Conservation (phyloP, 2,888 invertebrate species). For the Hesperia comma region DNA sequence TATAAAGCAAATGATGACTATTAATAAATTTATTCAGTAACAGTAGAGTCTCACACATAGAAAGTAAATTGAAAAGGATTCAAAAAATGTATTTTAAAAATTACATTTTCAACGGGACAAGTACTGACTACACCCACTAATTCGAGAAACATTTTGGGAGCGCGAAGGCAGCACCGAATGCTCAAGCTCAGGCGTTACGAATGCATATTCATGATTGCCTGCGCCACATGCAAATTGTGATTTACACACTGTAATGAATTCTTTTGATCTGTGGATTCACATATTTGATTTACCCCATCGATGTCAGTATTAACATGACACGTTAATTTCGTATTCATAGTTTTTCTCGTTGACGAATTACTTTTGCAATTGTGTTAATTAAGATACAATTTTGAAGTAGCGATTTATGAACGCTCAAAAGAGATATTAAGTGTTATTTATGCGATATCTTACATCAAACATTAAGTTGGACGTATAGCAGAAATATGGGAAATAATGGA, state of each 20-base stretch:
- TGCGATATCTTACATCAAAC: neutral
- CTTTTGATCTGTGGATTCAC: slow-evolving; percentile 84
- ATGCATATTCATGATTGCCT: slow-evolving; percentile 81
- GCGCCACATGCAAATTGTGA: slow-evolving; percentile 83
- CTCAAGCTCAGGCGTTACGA: slow-evolving; percentile 70
- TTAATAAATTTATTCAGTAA: too few relatives aligned
- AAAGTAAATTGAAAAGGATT: too few relatives aligned
- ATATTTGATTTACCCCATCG: slow-evolving; percentile 83
- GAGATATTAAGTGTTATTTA: neutral
- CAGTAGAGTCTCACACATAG: too few relatives aligned
- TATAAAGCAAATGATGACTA: too few relatives aligned
- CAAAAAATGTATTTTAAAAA: too few relatives aligned
- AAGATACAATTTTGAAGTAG: slow-evolving; percentile 4
- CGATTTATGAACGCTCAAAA: neutral
- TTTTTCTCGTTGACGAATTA: slow-evolving; percentile 62
- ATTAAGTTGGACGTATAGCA: neutral
- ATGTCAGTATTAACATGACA: slow-evolving; percentile 76
- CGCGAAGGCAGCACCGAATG: slow-evolving; percentile 71
- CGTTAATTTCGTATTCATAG: slow-evolving; percentile 81
- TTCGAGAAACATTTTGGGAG: slow-evolving; percentile 21
- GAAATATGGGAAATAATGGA: neutral
- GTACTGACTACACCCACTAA: slow-evolving; percentile 12
- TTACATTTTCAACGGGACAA: neutral
- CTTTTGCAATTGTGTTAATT: slow-evolving; percentile 55
- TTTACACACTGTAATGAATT: slow-evolving; percentile 84